Conservation (phyloP, 2,888 invertebrate genomes). For the Drosophila nr. fundita region DNA sequence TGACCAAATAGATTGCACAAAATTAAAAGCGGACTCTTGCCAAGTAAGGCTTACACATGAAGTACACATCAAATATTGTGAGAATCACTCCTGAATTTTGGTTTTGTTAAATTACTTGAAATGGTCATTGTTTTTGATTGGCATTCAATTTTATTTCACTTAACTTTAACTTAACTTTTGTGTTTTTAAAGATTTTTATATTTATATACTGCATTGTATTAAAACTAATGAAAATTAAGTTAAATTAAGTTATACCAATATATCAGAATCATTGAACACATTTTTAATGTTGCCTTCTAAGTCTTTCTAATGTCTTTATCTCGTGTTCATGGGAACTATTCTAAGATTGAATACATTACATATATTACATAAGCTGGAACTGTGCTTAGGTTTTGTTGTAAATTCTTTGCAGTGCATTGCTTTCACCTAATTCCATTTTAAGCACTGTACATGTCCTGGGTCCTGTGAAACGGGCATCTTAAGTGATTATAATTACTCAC, state of each 20-base stretch:
- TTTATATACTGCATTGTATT: background rate
- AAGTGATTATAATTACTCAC: slow-evolving; percentile 62
- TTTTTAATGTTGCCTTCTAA: background rate
- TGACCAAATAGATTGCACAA: background rate
- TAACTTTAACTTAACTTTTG: background rate
- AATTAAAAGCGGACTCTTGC: background rate
- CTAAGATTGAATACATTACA: background rate
- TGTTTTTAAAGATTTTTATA: background rate
- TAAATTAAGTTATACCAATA: too few relatives aligned
- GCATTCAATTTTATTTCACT: background rate
- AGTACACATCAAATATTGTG: background rate
- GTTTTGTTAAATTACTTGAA: background rate
- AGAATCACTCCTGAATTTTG: background rate
- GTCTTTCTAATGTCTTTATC: background rate
- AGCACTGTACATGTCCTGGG: background rate
- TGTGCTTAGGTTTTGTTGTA: background rate
- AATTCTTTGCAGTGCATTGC: too few relatives aligned
- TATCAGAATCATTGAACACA: background rate
- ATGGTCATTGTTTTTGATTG: background rate
- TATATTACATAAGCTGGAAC: background rate
- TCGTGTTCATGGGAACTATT: background rate
- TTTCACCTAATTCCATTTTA: background rate
- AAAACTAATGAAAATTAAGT: background rate
- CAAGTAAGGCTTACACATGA: background rate
- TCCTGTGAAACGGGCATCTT: background rate